phyloP scores from a whole-genome alignment of 2,888 invertebrate genomes.

The Oscheius onirici region DNA sequence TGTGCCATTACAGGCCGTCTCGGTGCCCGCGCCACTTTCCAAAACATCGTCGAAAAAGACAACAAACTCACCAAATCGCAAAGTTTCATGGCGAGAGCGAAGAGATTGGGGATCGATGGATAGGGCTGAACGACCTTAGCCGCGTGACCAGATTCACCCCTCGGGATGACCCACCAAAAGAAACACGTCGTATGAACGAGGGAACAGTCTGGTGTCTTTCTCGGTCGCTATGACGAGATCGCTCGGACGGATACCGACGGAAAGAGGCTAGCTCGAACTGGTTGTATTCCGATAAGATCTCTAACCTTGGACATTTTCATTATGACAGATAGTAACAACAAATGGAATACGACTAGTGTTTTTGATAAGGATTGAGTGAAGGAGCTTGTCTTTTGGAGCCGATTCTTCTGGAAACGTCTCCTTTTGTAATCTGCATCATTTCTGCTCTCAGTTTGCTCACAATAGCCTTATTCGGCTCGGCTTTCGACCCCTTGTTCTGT shows the following conservation, averaged over 20 bases:
- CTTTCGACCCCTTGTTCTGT: conserved; percentile 37
- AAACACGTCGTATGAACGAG: conserved; percentile 3
- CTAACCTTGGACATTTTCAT: too few species aligned
- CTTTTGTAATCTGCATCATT: conserved; percentile 76
- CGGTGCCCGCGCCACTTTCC: background rate
- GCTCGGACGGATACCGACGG: too few species aligned
- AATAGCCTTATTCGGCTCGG: conserved; percentile 85
- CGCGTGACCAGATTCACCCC: conserved; percentile 24
- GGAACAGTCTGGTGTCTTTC: too few species aligned
- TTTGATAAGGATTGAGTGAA: too few species aligned
- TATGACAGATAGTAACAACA: too few species aligned
- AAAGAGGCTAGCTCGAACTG: too few species aligned
- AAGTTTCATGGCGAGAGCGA: conserved; percentile 19
- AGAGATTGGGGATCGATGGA: conserved; percentile 19
- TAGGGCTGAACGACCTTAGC: conserved; percentile 27
- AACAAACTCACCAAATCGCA: conserved; percentile 30
- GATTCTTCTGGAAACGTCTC: background rate
- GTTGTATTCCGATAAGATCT: too few species aligned
- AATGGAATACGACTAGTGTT: too few species aligned
- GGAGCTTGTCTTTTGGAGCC: too few species aligned
- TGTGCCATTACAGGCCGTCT: background rate
- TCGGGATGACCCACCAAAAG: conserved; percentile 29
- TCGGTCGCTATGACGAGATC: too few species aligned
- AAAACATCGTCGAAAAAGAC: background rate
- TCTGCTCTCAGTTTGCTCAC: conserved; percentile 85